Evolutionary conservation across 2,888 invertebrate genomes (phyloP).

Genomic region (Dicyrtomina minuta): DNA sequence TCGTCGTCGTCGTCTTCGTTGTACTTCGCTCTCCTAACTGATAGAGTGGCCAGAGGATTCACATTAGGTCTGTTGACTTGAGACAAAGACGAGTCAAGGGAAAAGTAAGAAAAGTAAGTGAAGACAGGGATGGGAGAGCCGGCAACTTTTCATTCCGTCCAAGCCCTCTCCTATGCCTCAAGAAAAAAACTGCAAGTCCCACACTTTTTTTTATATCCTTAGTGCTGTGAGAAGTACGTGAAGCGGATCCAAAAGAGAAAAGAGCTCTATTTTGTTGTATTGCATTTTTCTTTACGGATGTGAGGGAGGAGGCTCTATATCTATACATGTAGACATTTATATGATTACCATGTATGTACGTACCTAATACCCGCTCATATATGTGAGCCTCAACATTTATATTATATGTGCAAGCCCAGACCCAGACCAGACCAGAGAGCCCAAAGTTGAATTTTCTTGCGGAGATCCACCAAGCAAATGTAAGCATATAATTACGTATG

Average conservation of each 20-base stretch:
- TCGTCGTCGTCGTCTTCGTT: not conserved
- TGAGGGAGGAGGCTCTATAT: not conserved
- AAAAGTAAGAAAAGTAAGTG: slow-evolving; percentile 9
- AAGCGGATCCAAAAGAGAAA: slow-evolving; percentile 8
- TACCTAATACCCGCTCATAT: not conserved
- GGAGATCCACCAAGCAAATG: too few species aligned
- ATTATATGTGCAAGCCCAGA: too few species aligned
- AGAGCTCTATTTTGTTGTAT: slow-evolving; percentile 1
- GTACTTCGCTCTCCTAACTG: not conserved
- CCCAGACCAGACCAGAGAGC: too few species aligned
- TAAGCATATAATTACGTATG: not conserved
- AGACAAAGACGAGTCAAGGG: slow-evolving; percentile 15
- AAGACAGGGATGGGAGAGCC: slow-evolving; percentile 10
- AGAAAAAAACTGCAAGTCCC: slow-evolving; percentile 26
- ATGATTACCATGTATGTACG: slow-evolving; percentile 19
- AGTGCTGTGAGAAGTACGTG: slow-evolving; percentile 1
- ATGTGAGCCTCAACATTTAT: not conserved
- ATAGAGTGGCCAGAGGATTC: slow-evolving; percentile 20
- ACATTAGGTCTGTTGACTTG: slow-evolving; percentile 1
- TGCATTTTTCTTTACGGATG: not conserved
- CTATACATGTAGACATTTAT: slow-evolving; percentile 2
- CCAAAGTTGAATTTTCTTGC: too few species aligned
- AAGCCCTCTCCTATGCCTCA: not conserved
- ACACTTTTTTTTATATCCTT: slow-evolving; percentile 12
- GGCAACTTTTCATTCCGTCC: slow-evolving; percentile 30